Percentiles rank a stretch among this genome's conserved stretches.
Conservation (phyloP, 2,888 invertebrate genomes). For the Eupithecia centaureata region DNA sequence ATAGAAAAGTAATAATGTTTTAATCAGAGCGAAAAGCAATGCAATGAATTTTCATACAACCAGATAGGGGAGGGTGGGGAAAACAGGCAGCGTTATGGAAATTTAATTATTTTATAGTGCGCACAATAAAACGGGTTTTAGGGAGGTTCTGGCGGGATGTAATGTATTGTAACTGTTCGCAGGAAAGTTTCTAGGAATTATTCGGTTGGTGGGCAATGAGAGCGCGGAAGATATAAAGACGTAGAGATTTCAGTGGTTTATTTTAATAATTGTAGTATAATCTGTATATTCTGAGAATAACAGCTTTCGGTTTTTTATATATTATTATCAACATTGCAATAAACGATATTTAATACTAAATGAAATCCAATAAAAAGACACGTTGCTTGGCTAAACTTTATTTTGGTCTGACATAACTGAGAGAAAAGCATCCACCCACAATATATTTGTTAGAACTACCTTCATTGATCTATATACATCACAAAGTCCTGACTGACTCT, state of each 20-base stretch:
- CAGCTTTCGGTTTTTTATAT: too few species aligned
- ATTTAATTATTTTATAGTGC: conserved; percentile 71
- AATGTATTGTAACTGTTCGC: conserved; percentile 52
- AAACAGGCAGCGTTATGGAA: conserved; percentile 62
- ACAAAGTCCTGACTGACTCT: too few species aligned
- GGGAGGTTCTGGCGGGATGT: conserved; percentile 50
- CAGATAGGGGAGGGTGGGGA: conserved; percentile 44
- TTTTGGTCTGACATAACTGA: too few species aligned
- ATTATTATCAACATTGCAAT: too few species aligned
- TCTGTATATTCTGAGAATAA: not conserved
- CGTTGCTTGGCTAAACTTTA: too few species aligned
- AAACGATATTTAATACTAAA: too few species aligned
- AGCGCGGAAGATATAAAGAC: not conserved
- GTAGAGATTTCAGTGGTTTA: not conserved
- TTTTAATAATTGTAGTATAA: not conserved
- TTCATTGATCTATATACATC: too few species aligned
- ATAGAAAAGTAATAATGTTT: conserved; percentile 34
- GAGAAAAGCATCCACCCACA: too few species aligned
- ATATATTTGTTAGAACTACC: too few species aligned
- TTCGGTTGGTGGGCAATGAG: conserved; percentile 34
- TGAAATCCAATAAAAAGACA: too few species aligned
- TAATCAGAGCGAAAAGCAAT: conserved; percentile 38
- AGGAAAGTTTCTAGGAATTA: conserved; percentile 42
- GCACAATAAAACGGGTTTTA: conserved; percentile 60
- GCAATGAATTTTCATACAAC: conserved; percentile 39